Conservation (phyloP, 2,797 vertebrate genomes). For the Brachyalestes nurse region DNA sequence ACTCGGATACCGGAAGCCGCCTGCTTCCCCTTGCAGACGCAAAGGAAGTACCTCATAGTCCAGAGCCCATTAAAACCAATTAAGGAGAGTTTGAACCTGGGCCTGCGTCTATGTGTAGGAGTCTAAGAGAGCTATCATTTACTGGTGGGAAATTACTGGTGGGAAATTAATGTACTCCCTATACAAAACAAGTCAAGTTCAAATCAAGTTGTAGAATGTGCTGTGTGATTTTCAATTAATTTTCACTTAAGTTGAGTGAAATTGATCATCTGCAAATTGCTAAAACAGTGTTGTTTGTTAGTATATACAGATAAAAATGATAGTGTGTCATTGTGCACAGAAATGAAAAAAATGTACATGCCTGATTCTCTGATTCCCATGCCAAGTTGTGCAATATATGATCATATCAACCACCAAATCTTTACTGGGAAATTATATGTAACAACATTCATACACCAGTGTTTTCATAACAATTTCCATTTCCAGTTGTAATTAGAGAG, state of each 20-base stretch:
- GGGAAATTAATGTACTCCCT: not conserved
- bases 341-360: not conserved
- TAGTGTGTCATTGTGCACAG: not conserved
- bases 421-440: not conserved
- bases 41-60: conserved; percentile 61
- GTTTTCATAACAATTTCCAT: not conserved
- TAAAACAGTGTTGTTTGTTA: not conserved
- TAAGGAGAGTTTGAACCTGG: conserved; percentile 35
- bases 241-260: not conserved
- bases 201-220: not conserved
- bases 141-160: not conserved
- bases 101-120: conserved; percentile 5
- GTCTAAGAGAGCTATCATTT: conserved; percentile 20
- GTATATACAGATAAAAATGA: not conserved
- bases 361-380: not conserved
- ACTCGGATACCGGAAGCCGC: conserved; percentile 74
- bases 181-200: not conserved
- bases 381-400: not conserved
- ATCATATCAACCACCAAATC: not conserved
- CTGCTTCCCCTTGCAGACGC: conserved; percentile 65
- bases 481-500: not conserved
- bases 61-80: conserved; percentile 60
- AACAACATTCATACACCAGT: not conserved
- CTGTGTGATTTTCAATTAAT: not conserved
- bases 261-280: no score